Conservation (phyloP, 2,113 vertebrate species). For the Aptenodytes forsteri region DNA sequence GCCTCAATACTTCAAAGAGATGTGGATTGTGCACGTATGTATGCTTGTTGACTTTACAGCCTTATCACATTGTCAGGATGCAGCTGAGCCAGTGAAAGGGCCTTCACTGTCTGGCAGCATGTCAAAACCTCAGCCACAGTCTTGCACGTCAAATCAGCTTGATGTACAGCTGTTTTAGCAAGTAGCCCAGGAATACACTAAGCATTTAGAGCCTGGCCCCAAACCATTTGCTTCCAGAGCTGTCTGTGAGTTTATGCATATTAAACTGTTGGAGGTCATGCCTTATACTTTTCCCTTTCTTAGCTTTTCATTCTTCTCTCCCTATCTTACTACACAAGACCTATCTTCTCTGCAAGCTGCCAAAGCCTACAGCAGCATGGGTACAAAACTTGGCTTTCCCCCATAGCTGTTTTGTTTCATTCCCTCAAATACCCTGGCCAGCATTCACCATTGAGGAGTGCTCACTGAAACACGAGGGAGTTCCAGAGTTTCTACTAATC, state of each 20-base stretch:
- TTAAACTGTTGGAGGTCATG: neutral
- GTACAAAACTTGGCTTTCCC: neutral
- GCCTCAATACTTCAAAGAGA: neutral
- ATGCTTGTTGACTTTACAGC: neutral
- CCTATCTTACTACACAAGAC: neutral
- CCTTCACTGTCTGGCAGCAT: neutral
- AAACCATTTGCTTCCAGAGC: neutral
- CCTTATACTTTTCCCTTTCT: neutral
- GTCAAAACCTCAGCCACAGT: neutral
- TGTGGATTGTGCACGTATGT: fast-evolving
- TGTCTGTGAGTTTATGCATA: neutral
- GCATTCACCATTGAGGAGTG: neutral
- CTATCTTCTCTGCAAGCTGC: neutral
- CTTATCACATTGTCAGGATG: neutral
- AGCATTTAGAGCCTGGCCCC: neutral
- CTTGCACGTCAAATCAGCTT: neutral
- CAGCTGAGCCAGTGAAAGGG: neutral
- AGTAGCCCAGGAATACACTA: neutral
- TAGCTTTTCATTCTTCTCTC: neutral
- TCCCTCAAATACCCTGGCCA: neutral
- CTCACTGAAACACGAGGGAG: neutral
- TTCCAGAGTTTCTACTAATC: neutral
- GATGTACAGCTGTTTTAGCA: neutral
- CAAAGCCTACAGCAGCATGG: neutral
- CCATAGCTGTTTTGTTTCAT: neutral